Percentiles rank a stretch among this genome's conserved stretches.
These are phyloP conservation scores for Trididemnum clinides DNA, from an alignment of 23 tunicate species.

Conservation along the genomic window DNA sequence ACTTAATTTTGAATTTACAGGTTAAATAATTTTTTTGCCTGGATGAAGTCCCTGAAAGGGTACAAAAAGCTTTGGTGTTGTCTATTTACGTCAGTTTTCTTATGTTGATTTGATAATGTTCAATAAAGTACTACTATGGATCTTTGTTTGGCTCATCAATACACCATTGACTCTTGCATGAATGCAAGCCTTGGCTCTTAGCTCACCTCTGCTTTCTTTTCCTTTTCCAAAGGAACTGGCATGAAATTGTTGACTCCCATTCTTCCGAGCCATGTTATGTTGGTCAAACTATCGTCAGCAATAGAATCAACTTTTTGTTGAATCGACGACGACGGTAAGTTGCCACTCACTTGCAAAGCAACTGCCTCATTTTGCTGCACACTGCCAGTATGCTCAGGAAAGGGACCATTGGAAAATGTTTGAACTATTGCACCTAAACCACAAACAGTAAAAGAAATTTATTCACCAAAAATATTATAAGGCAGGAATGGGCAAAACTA, in stretches of 20 bases:
- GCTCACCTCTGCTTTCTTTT: constrained; percentile 29
- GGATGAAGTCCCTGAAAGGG: too few relatives aligned
- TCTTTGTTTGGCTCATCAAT: too few relatives aligned
- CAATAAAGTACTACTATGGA: too few relatives aligned
- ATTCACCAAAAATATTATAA: background rate
- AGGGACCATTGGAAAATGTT: background rate
- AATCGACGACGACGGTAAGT: background rate
- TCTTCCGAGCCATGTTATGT: constrained; percentile 86
- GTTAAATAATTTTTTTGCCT: too few relatives aligned
- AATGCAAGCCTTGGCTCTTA: too few relatives aligned
- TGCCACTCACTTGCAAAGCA: background rate
- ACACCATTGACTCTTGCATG: too few relatives aligned
- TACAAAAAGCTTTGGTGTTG: too few relatives aligned
- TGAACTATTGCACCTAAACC: constrained; percentile 36
- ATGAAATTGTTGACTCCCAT: constrained; percentile 86
- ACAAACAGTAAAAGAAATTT: background rate
- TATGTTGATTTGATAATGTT: too few relatives aligned
- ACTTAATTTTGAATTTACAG: too few relatives aligned
- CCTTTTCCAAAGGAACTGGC: constrained; percentile 65
- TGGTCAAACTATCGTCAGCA: constrained; percentile 73
- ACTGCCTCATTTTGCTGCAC: background rate
- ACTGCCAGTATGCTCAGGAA: background rate
- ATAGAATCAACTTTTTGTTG: constrained; percentile 11
- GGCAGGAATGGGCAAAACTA: too few relatives aligned
- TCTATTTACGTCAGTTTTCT: too few relatives aligned